A percentile compares a stretch with the other conserved stretches of the same genome.
phyloP scores from a whole-genome alignment of 1,140 invertebrate genomes.

The Phymastichus coffea region DNA sequence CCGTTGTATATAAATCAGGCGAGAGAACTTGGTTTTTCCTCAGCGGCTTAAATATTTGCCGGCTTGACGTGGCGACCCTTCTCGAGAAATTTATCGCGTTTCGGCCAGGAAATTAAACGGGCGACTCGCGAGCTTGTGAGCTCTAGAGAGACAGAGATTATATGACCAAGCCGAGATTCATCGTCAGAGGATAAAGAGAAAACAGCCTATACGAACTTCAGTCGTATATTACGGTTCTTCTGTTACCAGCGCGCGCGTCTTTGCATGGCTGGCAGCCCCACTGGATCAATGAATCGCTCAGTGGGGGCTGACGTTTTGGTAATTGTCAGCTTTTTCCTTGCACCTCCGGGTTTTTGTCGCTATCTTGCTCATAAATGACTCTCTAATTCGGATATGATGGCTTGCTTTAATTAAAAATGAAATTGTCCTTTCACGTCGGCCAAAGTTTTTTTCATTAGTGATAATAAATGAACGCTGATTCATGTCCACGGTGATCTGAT shows the following conservation, averaged over 20 bases:
- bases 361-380: too few species aligned
- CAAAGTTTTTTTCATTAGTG: too few species aligned
- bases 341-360: neutral
- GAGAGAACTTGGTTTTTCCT: neutral
- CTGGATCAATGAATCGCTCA: neutral
- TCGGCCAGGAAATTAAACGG: constrained; percentile 24
- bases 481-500: too few species aligned
- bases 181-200: constrained; percentile 10
- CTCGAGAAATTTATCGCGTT: constrained; percentile 15
- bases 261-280: neutral
- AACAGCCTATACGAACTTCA: constrained; percentile 21
- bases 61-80: constrained; percentile 22
- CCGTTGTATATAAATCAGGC: constrained; percentile 3
- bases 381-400: too few species aligned
- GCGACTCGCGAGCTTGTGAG: too few species aligned
- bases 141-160: constrained; percentile 6
- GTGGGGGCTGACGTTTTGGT: neutral
- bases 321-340: neutral
- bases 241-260: neutral
- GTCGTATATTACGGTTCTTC: constrained; percentile 17
- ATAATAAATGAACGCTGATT: too few species aligned
- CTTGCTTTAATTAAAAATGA: too few species aligned
- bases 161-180: constrained; percentile 26
- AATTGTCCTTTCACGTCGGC: too few species aligned
- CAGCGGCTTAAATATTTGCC: constrained; percentile 18